Percentiles rank a stretch among this genome's conserved stretches.
Conservation (phyloP, 2,797 vertebrate species). For the Parambassis ranga region DNA sequence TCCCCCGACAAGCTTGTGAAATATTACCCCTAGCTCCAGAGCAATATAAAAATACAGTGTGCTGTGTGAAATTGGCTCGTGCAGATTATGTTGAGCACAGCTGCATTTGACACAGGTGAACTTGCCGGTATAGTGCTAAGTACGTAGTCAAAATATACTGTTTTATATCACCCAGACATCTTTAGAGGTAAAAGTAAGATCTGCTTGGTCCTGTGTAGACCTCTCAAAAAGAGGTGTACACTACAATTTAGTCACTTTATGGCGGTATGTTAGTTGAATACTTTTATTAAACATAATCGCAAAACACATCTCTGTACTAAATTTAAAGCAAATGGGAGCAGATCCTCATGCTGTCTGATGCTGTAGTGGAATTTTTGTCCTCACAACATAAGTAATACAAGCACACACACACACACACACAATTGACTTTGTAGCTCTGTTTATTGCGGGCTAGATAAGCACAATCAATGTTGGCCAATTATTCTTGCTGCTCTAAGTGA, state of each 20-base stretch:
- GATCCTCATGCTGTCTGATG: not conserved
- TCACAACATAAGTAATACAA: not conserved
- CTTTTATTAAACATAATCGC: not conserved
- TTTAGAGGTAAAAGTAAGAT: not conserved
- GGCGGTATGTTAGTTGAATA: too few species aligned
- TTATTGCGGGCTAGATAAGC: constrained; percentile 61
- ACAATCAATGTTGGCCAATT: constrained; percentile 72
- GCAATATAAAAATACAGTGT: not conserved
- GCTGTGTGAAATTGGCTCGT: not conserved
- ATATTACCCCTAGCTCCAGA: not conserved
- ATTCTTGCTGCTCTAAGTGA: constrained; percentile 63
- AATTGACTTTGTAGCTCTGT: constrained; percentile 28
- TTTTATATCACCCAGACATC: not conserved
- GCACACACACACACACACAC: not conserved
- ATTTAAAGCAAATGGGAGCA: not conserved
- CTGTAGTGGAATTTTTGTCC: not conserved
- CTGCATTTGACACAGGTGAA: not conserved
- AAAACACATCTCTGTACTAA: not conserved
- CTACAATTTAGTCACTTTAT: too few species aligned
- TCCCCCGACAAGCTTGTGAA: constrained; percentile 10
- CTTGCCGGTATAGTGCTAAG: not conserved
- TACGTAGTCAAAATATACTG: not conserved
- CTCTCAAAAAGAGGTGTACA: too few species aligned
- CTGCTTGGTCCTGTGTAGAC: too few species aligned
- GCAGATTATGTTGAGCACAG: not conserved